A percentile compares a stretch with the other conserved stretches of the same genome.
Evolutionary conservation across 1,140 invertebrate species (phyloP).

Genomic region (Apocrypta bakeri): DNA sequence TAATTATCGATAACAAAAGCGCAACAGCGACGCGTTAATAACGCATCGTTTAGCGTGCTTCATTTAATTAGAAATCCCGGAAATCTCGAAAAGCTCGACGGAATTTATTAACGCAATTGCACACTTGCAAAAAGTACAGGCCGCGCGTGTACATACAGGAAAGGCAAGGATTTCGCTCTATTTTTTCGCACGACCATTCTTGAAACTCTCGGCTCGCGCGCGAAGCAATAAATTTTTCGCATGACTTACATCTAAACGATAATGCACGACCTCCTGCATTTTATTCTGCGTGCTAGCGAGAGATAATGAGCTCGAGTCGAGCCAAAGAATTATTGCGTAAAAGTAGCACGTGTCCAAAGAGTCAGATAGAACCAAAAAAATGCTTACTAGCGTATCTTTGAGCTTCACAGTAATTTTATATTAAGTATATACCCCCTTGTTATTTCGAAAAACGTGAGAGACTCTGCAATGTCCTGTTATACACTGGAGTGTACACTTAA

Average conservation of each 20-base stretch:
- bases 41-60: not conserved
- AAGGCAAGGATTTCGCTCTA: not conserved
- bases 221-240: constrained; percentile 36
- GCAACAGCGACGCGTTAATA: not conserved
- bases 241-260: constrained; percentile 44
- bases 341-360: not conserved
- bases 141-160: not conserved
- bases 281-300: not conserved
- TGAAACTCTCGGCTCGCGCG: not conserved
- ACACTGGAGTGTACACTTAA: too few relatives aligned
- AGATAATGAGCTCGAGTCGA: constrained; percentile 39
- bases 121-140: not conserved
- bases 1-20: too few relatives aligned
- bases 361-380: not conserved
- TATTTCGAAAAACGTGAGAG: too few relatives aligned
- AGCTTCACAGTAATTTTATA: too few relatives aligned
- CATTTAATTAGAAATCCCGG: not conserved
- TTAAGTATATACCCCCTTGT: too few relatives aligned
- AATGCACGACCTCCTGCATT: constrained; percentile 35
- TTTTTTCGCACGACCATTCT: not conserved
- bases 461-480: too few relatives aligned
- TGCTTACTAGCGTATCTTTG: not conserved
- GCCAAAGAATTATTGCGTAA: constrained; percentile 34
- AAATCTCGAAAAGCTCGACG: not conserved
- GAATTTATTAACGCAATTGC: not conserved